Evolutionary conservation across 2,113 vertebrate genomes (phyloP).

Genomic region (Elephantulus edwardii): DNA sequence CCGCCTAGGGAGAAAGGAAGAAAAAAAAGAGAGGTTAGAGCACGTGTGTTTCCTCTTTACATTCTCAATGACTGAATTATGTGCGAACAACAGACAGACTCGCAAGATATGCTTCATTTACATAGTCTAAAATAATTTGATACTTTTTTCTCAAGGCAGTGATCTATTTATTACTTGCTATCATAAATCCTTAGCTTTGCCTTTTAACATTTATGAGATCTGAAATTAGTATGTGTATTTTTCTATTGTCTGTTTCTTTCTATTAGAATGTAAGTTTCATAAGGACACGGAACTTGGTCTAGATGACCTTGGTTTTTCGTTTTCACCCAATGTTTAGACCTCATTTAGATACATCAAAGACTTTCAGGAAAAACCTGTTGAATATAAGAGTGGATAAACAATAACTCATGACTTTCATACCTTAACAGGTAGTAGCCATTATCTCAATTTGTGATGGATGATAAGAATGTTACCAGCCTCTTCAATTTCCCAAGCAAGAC

Average conservation of each 20-base stretch:
- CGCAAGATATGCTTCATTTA: background rate
- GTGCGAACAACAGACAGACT: background rate
- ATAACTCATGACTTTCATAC: background rate
- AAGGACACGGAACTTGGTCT: background rate
- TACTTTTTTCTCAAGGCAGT: background rate
- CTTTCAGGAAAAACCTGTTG: background rate
- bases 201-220: background rate
- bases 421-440: background rate
- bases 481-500: background rate
- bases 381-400: background rate
- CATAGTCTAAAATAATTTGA: background rate
- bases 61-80: slow-evolving; percentile 14
- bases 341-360: background rate
- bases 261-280: background rate
- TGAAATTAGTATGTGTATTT: background rate
- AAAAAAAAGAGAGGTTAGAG: slow-evolving; percentile 52
- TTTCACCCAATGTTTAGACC: background rate
- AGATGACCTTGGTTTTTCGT: background rate
- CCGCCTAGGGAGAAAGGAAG: slow-evolving; percentile 78
- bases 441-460: background rate
- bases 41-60: background rate
- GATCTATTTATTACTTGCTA: background rate
- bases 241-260: background rate
- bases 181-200: background rate
- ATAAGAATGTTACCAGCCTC: background rate